Evolutionary conservation across 23 tunicate genomes (phyloP).

Genomic region (Ascidia mentula): DNA sequence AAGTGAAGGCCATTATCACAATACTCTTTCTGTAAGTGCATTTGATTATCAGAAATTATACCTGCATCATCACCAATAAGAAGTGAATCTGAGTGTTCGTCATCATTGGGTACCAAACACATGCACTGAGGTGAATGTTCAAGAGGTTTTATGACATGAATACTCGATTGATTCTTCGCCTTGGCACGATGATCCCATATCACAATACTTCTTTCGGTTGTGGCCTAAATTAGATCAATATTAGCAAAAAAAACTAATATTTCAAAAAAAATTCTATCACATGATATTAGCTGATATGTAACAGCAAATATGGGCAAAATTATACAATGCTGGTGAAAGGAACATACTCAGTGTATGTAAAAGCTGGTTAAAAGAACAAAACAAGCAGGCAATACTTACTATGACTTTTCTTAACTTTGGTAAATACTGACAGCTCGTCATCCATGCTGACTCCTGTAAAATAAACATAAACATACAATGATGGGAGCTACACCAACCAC

Average conservation of each 20-base stretch:
- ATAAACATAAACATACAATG: too few species aligned
- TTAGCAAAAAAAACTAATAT: too few species aligned
- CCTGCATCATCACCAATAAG: conserved; percentile 95
- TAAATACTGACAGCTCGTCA: conserved; percentile 82
- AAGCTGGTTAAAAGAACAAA: too few species aligned
- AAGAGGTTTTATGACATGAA: conserved; percentile 86
- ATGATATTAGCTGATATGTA: too few species aligned
- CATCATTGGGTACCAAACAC: conserved; percentile 67
- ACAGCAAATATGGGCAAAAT: too few species aligned
- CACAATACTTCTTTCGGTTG: conserved; percentile 85
- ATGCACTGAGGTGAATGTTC: conserved; percentile 93
- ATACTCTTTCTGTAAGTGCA: too few species aligned
- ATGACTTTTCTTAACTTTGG: conserved; percentile 83
- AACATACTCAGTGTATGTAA: too few species aligned
- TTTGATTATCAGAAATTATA: too few species aligned
- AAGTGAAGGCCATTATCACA: too few species aligned
- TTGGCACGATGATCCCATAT: conserved; percentile 92
- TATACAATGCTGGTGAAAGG: too few species aligned
- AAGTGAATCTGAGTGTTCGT: conserved; percentile 73
- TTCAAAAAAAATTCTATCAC: too few species aligned
- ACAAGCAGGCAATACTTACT: conserved; percentile 49
- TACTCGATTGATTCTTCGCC: conserved; percentile 71
- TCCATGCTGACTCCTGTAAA: conserved; percentile 85
- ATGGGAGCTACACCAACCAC: too few species aligned
- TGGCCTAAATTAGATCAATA: conserved; percentile 47